Conservation (phyloP, 2,888 invertebrate genomes). For the Lasioglossum pauxillum region DNA sequence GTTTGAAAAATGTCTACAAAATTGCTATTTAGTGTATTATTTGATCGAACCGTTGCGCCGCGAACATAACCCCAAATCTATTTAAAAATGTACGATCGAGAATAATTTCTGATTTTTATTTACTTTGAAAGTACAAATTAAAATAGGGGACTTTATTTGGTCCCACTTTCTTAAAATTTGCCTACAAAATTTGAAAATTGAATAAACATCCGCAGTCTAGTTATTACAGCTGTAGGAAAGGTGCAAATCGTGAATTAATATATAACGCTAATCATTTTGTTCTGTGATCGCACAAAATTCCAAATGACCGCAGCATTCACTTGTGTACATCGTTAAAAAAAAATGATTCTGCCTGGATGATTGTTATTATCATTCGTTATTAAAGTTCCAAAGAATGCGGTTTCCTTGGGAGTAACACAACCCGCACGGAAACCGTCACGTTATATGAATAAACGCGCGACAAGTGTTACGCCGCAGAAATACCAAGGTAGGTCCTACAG, state of each 20-base stretch:
- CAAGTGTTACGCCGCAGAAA: slow-evolving; percentile 70
- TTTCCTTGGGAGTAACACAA: neutral
- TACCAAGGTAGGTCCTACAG: slow-evolving; percentile 69
- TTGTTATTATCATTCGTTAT: neutral
- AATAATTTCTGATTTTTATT: too few relatives aligned
- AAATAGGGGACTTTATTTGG: too few relatives aligned
- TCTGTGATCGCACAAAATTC: neutral
- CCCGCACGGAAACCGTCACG: slow-evolving; percentile 10
- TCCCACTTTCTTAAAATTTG: too few relatives aligned
- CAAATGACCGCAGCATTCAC: neutral
- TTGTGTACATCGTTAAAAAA: neutral
- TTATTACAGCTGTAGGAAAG: neutral
- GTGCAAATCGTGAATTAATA: neutral
- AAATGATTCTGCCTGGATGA: neutral
- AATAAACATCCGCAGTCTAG: too few relatives aligned
- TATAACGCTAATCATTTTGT: neutral
- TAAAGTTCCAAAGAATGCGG: neutral
- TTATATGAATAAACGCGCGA: slow-evolving; percentile 62
- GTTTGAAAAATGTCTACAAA: too few relatives aligned
- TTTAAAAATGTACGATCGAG: too few relatives aligned
- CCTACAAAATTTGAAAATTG: too few relatives aligned
- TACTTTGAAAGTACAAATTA: too few relatives aligned
- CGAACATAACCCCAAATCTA: too few relatives aligned
- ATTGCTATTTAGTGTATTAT: too few relatives aligned
- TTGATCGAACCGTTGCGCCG: too few relatives aligned